phyloP scores from a whole-genome alignment of 2,888 invertebrate genomes.

The Drepanosiphum platanoidis region DNA sequence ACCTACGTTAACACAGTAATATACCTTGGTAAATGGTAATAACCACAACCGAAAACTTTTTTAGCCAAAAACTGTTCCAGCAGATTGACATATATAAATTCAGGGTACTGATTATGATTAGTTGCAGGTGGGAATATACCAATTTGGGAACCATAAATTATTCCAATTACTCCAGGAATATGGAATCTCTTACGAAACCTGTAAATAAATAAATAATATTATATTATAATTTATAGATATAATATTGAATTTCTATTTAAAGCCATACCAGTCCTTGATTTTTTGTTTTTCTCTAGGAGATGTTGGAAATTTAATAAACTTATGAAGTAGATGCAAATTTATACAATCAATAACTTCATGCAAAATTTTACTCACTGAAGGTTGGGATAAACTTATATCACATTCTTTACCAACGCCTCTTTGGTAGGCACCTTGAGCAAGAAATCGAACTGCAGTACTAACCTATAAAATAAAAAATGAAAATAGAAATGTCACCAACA shows the following conservation, averaged over 20 bases:
- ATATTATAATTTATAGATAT: no score
- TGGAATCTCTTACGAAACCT: constrained; percentile 40
- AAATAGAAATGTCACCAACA: no score
- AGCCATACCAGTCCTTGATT: constrained; percentile 22
- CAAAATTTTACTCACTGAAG: constrained; percentile 44
- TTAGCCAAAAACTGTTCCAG: constrained; percentile 10
- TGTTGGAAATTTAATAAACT: constrained; percentile 50
- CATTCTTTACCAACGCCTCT: constrained; percentile 32
- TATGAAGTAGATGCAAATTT: constrained; percentile 28
- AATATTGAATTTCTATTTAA: background rate
- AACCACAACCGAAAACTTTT: constrained; percentile 11
- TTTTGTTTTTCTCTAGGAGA: constrained; percentile 1
- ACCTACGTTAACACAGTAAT: background rate
- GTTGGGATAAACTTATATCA: constrained; percentile 34
- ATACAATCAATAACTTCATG: constrained; percentile 40
- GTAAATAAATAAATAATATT: background rate
- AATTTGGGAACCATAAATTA: no score
- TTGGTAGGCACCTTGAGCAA: constrained; percentile 56
- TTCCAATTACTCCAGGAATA: no score
- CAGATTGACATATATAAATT: no score
- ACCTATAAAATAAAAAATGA: constrained; percentile 26
- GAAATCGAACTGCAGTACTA: constrained; percentile 24
- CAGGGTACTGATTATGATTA: no score
- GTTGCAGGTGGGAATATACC: no score
- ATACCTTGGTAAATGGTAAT: constrained; percentile 5